Base-by-base conservation (phyloP, 1,140 invertebrate genomes). In the Drepana arcuata region DNA sequence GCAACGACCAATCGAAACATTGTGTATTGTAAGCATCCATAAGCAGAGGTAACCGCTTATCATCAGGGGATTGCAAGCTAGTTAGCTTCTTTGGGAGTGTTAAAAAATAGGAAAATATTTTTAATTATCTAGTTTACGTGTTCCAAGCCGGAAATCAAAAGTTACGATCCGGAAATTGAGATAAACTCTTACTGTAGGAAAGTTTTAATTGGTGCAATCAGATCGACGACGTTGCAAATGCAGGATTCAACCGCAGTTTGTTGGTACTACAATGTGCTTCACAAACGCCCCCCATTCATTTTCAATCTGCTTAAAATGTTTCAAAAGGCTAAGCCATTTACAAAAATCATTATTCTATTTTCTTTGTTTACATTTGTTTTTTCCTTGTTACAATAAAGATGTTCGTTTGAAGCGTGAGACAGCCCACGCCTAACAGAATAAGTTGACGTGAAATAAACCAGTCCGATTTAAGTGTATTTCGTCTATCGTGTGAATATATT, bases 151-250 rank as follows among this genome's bases (percentile, higher is more conserved):
- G n/a, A n/a, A n/a, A n/a, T n/a, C n/a, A n/a, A n/a, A n/a, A n/a
- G n/a, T n/a, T n/a, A n/a, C n/a, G n/a, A n/a, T n/a, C n/a, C n/a
- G n/a, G n/a, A n/a, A n/a, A n/a, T n/a, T n/a, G n/a, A n/a, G n/a
- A n/a, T n/a, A n/a, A n/a, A n/a, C n/a, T n/a, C 37, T 35, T 34
- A 41, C 35, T 37, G 41, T 21, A 28, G 32, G 32, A 40, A 67
- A 59, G 47, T 62, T 68, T 59, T 59, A 68, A 65, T 54, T 53
- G 58, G 43, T 37, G 45, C 54, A 48, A 52, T 41, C 43, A 43
- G 46, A 41, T 39, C 38, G 44, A 51, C 34, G 48, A 29, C 41
- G n/a, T 21, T 9, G 18, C 18, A 21, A 21, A 21, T 38, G 31
- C 29, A 36, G 24, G 30, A 47, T 34, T 44, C 33, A 25, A 43